Conservation (phyloP, 2,113 vertebrate genomes). For the Zosterops borbonicus region DNA sequence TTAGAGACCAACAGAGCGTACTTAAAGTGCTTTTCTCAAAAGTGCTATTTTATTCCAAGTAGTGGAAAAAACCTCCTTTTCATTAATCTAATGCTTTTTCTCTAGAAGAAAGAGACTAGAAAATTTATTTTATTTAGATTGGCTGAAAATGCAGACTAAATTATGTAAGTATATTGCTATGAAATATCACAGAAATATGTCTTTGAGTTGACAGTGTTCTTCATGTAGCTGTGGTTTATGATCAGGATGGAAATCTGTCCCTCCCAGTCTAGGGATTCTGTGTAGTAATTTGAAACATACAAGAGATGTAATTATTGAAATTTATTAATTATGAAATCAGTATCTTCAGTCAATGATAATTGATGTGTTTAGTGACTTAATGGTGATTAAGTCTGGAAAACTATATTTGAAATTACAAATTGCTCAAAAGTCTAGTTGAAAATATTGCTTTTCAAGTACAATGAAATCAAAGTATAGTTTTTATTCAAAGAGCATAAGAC, state of each 20-base stretch:
- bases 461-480: not conserved
- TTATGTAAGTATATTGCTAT: not conserved
- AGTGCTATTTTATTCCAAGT: not conserved
- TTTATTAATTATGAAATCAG: constrained; percentile 28
- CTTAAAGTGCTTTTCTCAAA: not conserved
- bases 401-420: not conserved
- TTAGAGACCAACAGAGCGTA: not conserved
- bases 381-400: constrained; percentile 33
- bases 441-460: not conserved
- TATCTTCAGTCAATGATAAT: constrained; percentile 6
- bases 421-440: not conserved
- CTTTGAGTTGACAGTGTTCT: not conserved
- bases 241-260: not conserved
- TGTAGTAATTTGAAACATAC: not conserved
- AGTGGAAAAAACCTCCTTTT: not conserved
- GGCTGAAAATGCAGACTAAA: not conserved
- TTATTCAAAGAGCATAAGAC: not conserved
- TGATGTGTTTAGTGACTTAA: constrained; percentile 38
- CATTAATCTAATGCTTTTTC: not conserved
- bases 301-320: constrained; percentile 11
- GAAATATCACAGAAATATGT: not conserved
- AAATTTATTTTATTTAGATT: not conserved
- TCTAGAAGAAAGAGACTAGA: not conserved
- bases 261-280: not conserved
- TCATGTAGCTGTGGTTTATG: not conserved